These are phyloP conservation scores for Aurelia aurita DNA, from an alignment of 30 jellyfish, hydroid and myxozoan species.

Conservation along the genomic window DNA sequence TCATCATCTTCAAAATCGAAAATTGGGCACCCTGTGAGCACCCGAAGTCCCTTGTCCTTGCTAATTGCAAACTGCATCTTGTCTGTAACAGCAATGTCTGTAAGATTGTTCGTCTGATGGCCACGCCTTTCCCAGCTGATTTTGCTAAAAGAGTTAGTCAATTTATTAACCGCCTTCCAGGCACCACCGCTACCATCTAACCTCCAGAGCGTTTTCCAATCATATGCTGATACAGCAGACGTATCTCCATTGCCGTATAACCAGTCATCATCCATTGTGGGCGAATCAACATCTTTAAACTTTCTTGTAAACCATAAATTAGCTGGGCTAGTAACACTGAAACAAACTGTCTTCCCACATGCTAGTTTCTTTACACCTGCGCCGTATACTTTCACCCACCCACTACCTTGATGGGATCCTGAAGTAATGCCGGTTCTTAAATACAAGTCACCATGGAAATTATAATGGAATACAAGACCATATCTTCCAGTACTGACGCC, in stretches of 20 bases:
- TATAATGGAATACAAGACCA: slow-evolving; percentile 31
- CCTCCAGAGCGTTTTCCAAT: slow-evolving; percentile 1
- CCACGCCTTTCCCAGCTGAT: slow-evolving; percentile 31
- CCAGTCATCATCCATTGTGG: background rate
- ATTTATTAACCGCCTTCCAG: slow-evolving; percentile 1
- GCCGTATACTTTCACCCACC: background rate
- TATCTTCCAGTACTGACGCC: slow-evolving; percentile 22
- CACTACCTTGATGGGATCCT: slow-evolving; percentile 1
- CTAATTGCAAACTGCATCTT: slow-evolving; percentile 1
- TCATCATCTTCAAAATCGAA: slow-evolving; percentile 61
- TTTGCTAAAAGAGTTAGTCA: background rate
- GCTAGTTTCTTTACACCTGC: too few relatives aligned
- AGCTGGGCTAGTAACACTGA: too few relatives aligned
- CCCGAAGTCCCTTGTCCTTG: slow-evolving; percentile 1
- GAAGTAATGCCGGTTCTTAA: slow-evolving; percentile 17
- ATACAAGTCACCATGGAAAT: background rate
- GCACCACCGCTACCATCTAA: slow-evolving; percentile 1
- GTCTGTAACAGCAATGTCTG: background rate
- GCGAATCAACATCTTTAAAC: too few relatives aligned
- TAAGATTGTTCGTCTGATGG: background rate
- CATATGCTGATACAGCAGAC: background rate
- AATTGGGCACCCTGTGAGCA: slow-evolving; percentile 57
- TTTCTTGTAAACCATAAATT: too few relatives aligned
- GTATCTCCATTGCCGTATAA: background rate
- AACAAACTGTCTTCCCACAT: too few relatives aligned